These are phyloP conservation scores for Morone saxatilis DNA, from an alignment of 2,113 vertebrate genomes.

Conservation along the genomic window DNA sequence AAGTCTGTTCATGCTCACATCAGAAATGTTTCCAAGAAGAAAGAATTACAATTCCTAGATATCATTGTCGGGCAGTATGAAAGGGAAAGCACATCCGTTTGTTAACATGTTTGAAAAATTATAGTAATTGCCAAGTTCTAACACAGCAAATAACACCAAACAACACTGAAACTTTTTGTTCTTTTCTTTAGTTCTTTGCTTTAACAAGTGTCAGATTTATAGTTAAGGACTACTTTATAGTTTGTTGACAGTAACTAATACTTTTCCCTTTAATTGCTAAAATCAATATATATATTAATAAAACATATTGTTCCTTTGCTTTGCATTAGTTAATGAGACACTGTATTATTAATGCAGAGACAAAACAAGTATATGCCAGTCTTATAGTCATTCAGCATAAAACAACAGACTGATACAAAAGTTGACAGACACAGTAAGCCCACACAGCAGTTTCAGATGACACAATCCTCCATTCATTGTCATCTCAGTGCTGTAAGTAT, in stretches of 20 bases:
- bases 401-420: conserved; percentile 17
- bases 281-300: neutral
- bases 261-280: neutral
- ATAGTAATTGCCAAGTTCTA: neutral
- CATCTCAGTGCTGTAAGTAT: conserved; percentile 8
- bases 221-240: neutral
- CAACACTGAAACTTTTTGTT: neutral
- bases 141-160: neutral
- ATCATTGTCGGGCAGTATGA: neutral
- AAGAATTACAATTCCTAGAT: neutral
- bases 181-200: neutral
- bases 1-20: neutral
- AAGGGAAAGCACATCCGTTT: neutral
- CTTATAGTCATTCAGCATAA: neutral
- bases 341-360: neutral
- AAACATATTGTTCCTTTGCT: neutral
- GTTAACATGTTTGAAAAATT: neutral
- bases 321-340: neutral
- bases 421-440: conserved; percentile 7
- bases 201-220: neutral
- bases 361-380: neutral
- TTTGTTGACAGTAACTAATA: too few relatives aligned
- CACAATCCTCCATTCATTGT: conserved; percentile 27
- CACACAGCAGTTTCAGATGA: neutral
- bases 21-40: neutral